A percentile compares a stretch with the other conserved stretches of the same genome.
phyloP scores from a whole-genome alignment of 1,140 invertebrate genomes.

The Sinella curviseta region DNA sequence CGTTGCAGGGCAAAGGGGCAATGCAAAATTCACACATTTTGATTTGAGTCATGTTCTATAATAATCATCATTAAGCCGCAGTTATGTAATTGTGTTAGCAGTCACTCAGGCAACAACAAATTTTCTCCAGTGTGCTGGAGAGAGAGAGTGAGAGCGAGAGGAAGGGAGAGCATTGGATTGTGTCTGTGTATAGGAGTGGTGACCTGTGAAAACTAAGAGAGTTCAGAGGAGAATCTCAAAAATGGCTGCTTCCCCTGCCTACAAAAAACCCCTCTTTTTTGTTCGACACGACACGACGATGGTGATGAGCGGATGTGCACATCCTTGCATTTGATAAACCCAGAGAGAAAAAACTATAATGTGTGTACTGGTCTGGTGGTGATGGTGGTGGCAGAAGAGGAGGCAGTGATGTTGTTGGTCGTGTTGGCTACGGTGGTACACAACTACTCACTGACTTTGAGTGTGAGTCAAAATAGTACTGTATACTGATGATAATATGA shows the following conservation, averaged over 20 bases:
- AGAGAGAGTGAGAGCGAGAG: neutral
- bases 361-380: neutral
- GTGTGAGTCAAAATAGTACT: neutral
- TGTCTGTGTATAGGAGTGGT: neutral
- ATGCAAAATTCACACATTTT: too few relatives aligned
- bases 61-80: too few relatives aligned
- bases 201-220: neutral
- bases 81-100: too few relatives aligned
- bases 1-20: too few relatives aligned
- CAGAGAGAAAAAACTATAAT: neutral
- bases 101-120: too few relatives aligned
- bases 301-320: constrained; percentile 26
- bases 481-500: constrained; percentile 4
- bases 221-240: constrained; percentile 15
- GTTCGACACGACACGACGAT: constrained; percentile 8
- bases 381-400: neutral
- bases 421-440: neutral
- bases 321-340: constrained; percentile 26
- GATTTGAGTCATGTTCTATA: too few relatives aligned
- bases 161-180: neutral
- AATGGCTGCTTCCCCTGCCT: constrained; percentile 23
- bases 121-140: too few relatives aligned
- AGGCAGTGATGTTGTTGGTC: neutral
- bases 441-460: neutral
- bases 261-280: constrained; percentile 3